Evolutionary conservation across 1,140 invertebrate species (phyloP).

Genomic region (Zophobas atratus): DNA sequence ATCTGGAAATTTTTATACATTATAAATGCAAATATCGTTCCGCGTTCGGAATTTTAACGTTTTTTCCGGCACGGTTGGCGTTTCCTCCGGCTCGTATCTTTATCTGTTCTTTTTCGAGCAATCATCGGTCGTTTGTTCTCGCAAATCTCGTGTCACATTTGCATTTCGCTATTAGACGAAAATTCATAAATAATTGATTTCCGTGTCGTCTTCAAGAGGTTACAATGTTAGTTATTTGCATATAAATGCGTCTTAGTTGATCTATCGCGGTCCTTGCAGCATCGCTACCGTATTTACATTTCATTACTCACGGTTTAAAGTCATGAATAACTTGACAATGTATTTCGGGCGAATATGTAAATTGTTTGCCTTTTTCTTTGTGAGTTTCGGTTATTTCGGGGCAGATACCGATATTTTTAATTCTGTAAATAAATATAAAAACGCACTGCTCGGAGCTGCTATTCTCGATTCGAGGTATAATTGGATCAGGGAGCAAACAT

Average conservation of each 20-base stretch:
- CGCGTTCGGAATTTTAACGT: slow-evolving; percentile 47
- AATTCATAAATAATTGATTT: slow-evolving; percentile 42
- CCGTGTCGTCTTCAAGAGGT: slow-evolving; percentile 33
- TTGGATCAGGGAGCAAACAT: slow-evolving; percentile 17
- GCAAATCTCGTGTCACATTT: slow-evolving; percentile 20
- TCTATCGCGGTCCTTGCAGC: slow-evolving; percentile 36
- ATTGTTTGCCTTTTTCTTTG: slow-evolving; percentile 23
- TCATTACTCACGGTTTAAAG: slow-evolving; percentile 38
- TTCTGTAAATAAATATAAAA: slow-evolving; percentile 3
- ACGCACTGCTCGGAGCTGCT: not conserved
- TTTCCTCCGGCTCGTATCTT: slow-evolving; percentile 17
- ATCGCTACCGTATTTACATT: slow-evolving; percentile 42
- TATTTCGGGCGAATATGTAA: slow-evolving; percentile 32
- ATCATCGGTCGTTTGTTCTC: slow-evolving; percentile 33
- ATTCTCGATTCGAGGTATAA: slow-evolving; percentile 3
- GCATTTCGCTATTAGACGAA: slow-evolving; percentile 32
- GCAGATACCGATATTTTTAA: not conserved
- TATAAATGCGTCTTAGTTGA: slow-evolving; percentile 40
- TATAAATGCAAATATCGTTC: slow-evolving; percentile 45
- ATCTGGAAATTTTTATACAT: slow-evolving; percentile 38
- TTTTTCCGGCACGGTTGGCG: slow-evolving; percentile 43
- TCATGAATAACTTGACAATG: slow-evolving; percentile 41
- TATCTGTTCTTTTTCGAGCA: slow-evolving; percentile 33
- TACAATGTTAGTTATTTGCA: slow-evolving; percentile 39
- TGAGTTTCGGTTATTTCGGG: not conserved